Conservation (phyloP, 2,888 invertebrate species). For the Tigriopus californicus region DNA sequence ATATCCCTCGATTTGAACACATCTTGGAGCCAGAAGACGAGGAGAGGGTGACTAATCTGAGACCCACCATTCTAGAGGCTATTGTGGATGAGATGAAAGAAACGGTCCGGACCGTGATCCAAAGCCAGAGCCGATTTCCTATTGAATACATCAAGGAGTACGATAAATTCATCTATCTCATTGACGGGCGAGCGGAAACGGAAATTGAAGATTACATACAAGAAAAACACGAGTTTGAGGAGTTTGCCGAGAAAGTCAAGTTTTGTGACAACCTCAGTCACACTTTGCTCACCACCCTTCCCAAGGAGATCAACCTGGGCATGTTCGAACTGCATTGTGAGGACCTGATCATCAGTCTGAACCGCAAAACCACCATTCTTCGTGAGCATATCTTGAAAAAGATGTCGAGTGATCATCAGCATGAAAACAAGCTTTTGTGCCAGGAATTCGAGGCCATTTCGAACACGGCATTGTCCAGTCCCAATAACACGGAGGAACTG, state of each 20-base stretch:
- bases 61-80: conserved; percentile 24
- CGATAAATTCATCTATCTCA: conserved; percentile 53
- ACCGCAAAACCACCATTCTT: conserved; percentile 7
- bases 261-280: conserved; percentile 10
- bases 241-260: conserved; percentile 30
- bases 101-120: conserved; percentile 30
- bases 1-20: conserved; percentile 7
- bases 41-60: conserved; percentile 10
- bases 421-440: conserved; percentile 40
- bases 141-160: conserved; percentile 27
- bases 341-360: conserved; percentile 40
- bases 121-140: conserved; percentile 27
- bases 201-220: conserved; percentile 47
- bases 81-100: conserved; percentile 22
- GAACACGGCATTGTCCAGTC: conserved; percentile 53
- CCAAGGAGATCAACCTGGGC: conserved; percentile 49
- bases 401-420: conserved; percentile 11
- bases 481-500: conserved; percentile 61
- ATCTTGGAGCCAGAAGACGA: conserved; percentile 10
- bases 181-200: conserved; percentile 49
- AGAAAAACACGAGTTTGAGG: conserved; percentile 33
- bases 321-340: conserved; percentile 67
- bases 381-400: conserved; percentile 13
- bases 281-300: background rate
- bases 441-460: conserved; percentile 65